phyloP scores from a whole-genome alignment of 1,140 invertebrate species.

The Drosophila nasuta region DNA sequence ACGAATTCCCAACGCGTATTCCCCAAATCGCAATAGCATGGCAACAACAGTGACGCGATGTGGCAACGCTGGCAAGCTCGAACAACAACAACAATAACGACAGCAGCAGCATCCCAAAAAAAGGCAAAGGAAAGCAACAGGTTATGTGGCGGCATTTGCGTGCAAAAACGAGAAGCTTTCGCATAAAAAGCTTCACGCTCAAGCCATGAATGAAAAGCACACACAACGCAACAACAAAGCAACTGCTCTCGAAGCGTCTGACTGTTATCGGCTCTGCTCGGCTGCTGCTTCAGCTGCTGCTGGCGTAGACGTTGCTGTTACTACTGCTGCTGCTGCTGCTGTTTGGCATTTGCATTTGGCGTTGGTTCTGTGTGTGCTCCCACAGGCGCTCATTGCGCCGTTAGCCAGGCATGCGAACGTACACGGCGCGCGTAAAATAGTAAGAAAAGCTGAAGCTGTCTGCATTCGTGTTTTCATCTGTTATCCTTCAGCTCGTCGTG shows the following conservation, averaged over 20 bases:
- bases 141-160: conserved; percentile 48
- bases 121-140: conserved; percentile 56
- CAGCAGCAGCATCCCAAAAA: conserved; percentile 42
- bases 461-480: conserved; percentile 1
- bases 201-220: conserved; percentile 75
- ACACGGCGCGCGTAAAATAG: conserved; percentile 52
- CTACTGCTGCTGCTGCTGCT: conserved; percentile 39
- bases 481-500: background rate
- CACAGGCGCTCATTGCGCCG: conserved; percentile 70
- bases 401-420: conserved; percentile 72
- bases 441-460: background rate
- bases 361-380: conserved; percentile 38
- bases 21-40: conserved; percentile 54
- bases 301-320: conserved; percentile 19
- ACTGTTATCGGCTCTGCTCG: conserved; percentile 31
- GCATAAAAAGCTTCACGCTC: conserved; percentile 23
- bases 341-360: conserved; percentile 49
- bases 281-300: conserved; percentile 38
- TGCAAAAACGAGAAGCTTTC: conserved; percentile 49
- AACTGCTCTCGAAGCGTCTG: conserved; percentile 29
- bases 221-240: background rate
- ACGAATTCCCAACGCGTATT: background rate
- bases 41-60: conserved; percentile 7
- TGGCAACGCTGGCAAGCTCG: conserved; percentile 57
- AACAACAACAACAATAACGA: background rate